Base-by-base conservation (phyloP, 1,140 invertebrate species). In the Asobara japonica region DNA sequence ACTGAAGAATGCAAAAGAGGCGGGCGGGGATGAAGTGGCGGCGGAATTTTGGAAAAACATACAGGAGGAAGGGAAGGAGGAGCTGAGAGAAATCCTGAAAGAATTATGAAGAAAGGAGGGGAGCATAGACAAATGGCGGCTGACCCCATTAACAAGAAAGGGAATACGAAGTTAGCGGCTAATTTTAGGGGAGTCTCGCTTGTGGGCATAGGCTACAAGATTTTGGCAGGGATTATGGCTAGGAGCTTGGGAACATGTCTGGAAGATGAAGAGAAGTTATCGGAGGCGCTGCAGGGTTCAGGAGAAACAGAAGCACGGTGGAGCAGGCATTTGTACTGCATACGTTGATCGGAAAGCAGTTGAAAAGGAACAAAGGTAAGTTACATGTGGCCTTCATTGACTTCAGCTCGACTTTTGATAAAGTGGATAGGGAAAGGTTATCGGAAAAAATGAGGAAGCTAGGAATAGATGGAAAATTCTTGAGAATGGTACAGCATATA, bases 1-100 rank as follows among this genome's bases (percentile, higher is more conserved):
- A 25, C 74, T 82, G 1, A 80, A 80, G 65, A 78, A 69, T 22
- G 72, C 73, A 16, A 83, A 84, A 71, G 73, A 79, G 13, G 75
- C 73, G 11, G 78, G 79, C 22, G 66, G 68, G 8, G 81, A 81
- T 65, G 74, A 76, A 2, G 74, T 83, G 5, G 67, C 73, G 33
- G 74, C 74, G 10, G 79, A 83, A 22, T 60, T 78, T 22, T 66
- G 82, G 80, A 33, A 33, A 41, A 8, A 31, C 8, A 18, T 74
- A 65, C 65, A 11, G 22, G 66, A 60, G 71, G 64, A 16, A 30
- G 73, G 31, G 3, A 22, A 30, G 11, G 18, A 31, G 0, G 62
- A 48, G 11, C 25, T 74, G 27, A 7, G 8, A 2, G 25, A 7
- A 30, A 45, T 67, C n/a, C 5, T 70, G n/a, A 36, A 70, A 18